Base-by-base conservation (phyloP, 2,797 vertebrate species). In the Carcharodon carcharias region DNA sequence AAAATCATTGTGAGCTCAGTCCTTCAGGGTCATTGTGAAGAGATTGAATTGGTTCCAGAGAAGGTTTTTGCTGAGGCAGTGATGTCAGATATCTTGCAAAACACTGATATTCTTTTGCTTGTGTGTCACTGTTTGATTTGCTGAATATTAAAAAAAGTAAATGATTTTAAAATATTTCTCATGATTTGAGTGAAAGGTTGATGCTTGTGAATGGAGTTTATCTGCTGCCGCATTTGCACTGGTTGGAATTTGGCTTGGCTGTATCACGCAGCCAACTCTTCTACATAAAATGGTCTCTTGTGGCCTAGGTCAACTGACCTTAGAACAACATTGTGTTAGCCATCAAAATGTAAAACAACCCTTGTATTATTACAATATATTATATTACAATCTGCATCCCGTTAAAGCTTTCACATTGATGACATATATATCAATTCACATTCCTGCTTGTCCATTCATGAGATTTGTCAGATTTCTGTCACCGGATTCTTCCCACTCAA, bases 81-180 rank as follows among this genome's bases (percentile, higher is more conserved):
- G 67, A 71, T 69, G 23, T 21, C 56, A n/a, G 26, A 69, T 63
- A 9, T 40, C 67, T 77, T 77, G 31, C 18, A 93, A 95, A 73
- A 73, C 28, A 0, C 69, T 23, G 23, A 93, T 58, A 31, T 50
- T 92, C 54, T 58, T 95, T 69, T 77, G 28, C 58, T 73, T 56
- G 45, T 77, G 67, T 95, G 94, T 73, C 45, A 67, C n/a, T 94
- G 63, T 77, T 95, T 95, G 69, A 73, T 77, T 35, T 73, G 69
- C 50, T 50, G 69, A 95, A 77, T 58, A 95, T 95, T 67, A 93
- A 93, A 95, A 21, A 95, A 58, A 54, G 50, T 77, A 23, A 95
- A 77, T 56, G 45, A 95, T 95, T 73, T 77, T 77, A 35, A 95
- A 95, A 73, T 23, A 21, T 8, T 95, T 77, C 69, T 95, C 31